Base-by-base conservation (phyloP, 2,113 vertebrate genomes). In the Paradisaea rubra region DNA sequence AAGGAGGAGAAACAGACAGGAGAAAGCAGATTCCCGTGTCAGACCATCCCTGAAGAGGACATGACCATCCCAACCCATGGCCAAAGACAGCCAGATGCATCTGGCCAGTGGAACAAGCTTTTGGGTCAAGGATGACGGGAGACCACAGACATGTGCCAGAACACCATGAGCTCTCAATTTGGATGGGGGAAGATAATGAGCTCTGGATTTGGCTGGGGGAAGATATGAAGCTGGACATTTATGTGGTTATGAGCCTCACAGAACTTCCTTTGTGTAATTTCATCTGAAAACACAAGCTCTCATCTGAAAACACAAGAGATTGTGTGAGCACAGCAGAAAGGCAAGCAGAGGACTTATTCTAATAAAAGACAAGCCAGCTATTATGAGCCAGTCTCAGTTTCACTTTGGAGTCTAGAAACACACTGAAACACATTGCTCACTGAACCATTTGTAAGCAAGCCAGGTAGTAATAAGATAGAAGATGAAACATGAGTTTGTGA, bases 381-480 rank as follows among this genome's bases (percentile, higher is more conserved):
- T 78, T 78, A 66, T 86, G 21, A 81, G 10, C n/a, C 27, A 71
- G 39, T 68, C 83, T 33, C 53, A 74, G 14, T 79, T 86, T 92
- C 64, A 71, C 77, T 95, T 81, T 86, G 81, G 87, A 94, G 69
- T 44, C 56, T 68, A 86, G 37, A 93, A 90, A 80, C 66, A 57
- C 70, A 68, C 24, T 70, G 60, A 60, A 91, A 68, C 7, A 35
- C 68, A 61, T 77, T 88, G 89, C 63, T 89, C 24, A 37, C 37
- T 31, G 30, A 86, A 49, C 9, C 20, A 31, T 64, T 89, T 79
- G 76, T 64, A 60, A 72, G 44, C 24, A 76, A 90, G 41, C 24
- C 61, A 82, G 42, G 11, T 14, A 63, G 9, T 37, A 61, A 41
- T 66, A 78, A 81, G 56, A 56, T 14, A 57, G 53, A 78, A 71